These are phyloP conservation scores for Didymodactylos carnosus DNA, from an alignment of 2,888 invertebrate genomes.

Conservation along the genomic window DNA sequence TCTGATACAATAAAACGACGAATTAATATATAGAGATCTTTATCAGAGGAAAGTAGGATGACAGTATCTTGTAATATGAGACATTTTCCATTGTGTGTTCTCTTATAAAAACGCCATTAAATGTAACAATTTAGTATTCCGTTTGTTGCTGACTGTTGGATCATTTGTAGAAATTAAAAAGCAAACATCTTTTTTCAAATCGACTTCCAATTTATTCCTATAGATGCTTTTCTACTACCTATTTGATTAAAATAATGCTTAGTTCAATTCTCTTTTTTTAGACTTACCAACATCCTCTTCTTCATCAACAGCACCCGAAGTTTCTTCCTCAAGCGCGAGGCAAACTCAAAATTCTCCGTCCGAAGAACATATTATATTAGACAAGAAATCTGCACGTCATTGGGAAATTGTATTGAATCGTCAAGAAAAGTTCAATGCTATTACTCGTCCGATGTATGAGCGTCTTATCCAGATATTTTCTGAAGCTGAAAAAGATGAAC, in stretches of 20 bases:
- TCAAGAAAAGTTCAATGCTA: slow-evolving; percentile 10
- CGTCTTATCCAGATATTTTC: slow-evolving; percentile 46
- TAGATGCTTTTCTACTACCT: too few relatives aligned
- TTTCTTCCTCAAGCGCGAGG: neutral
- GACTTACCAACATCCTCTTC: slow-evolving; percentile 22
- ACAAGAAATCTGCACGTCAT: neutral
- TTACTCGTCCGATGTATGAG: slow-evolving; percentile 42
- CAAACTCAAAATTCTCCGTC: neutral
- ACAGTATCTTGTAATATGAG: too few relatives aligned
- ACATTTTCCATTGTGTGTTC: too few relatives aligned
- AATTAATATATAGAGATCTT: too few relatives aligned
- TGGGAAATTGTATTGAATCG: slow-evolving; percentile 7
- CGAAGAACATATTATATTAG: neutral
- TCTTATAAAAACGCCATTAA: too few relatives aligned
- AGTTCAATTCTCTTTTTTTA: slow-evolving; percentile 15
- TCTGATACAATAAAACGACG: too few relatives aligned
- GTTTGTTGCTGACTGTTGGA: too few relatives aligned
- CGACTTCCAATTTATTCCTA: too few relatives aligned
- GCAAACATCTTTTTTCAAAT: too few relatives aligned
- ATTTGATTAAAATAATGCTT: slow-evolving; percentile 16
- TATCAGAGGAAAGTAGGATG: too few relatives aligned
- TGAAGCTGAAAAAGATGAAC: slow-evolving; percentile 48
- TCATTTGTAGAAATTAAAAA: too few relatives aligned
- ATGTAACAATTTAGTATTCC: too few relatives aligned
- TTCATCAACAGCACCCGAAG: slow-evolving; percentile 18